Conservation (phyloP, 2,888 invertebrate species). For the Mesorhabditis belari region DNA sequence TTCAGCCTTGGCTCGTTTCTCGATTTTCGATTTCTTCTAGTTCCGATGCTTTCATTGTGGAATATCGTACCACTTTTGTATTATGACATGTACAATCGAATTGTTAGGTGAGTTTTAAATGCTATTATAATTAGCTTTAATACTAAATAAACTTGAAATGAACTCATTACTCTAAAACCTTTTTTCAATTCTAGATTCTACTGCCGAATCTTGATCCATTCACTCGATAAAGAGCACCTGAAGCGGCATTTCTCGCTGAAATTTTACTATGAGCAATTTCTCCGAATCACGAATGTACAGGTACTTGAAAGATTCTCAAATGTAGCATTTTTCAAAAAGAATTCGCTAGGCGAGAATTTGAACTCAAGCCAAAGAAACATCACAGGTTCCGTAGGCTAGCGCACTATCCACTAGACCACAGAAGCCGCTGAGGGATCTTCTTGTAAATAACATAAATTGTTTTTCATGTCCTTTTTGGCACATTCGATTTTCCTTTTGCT, state of each 20-base stretch:
- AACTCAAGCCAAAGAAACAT: no score
- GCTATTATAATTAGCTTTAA: not conserved
- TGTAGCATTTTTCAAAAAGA: no score
- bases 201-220: conserved; percentile 32
- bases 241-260: conserved; percentile 39
- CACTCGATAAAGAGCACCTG: conserved; percentile 40
- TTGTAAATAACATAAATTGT: no score
- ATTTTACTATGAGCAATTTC: conserved; percentile 49
- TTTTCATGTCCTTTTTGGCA: no score
- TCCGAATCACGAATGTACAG: conserved; percentile 43
- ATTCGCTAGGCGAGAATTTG: no score
- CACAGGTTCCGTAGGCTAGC: no score
- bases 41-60: conserved; percentile 44
- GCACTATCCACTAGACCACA: no score
- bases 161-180: no score
- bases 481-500: no score
- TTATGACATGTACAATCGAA: conserved; percentile 39
- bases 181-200: conserved; percentile 13
- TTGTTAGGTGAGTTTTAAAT: conserved; percentile 14
- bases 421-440: no score
- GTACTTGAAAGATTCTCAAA: no score
- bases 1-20: conserved; percentile 10
- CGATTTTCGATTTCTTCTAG: conserved; percentile 31
- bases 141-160: no score
- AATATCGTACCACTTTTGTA: conserved; percentile 46